These are phyloP conservation scores for Gymnodraco acuticeps DNA, from an alignment of 2,797 vertebrate genomes.

Conservation along the genomic window DNA sequence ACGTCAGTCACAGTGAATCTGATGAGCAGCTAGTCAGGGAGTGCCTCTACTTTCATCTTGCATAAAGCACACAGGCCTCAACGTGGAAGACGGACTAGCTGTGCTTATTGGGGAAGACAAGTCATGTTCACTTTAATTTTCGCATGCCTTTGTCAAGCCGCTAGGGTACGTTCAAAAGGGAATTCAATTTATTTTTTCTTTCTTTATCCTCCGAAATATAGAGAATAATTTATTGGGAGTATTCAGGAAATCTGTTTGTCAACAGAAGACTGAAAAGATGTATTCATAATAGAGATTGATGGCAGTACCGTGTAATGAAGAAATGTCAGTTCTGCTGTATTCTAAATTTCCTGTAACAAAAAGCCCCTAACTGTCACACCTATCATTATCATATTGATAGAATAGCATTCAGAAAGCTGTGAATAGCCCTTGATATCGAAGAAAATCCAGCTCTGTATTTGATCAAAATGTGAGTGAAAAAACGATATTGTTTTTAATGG, in stretches of 20 bases:
- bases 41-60: conserved; percentile 45
- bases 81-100: conserved; percentile 60
- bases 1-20: conserved; percentile 63
- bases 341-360: conserved; percentile 45
- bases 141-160: conserved; percentile 69
- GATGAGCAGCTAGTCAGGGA: conserved; percentile 51
- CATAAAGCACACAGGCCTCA: conserved; percentile 48
- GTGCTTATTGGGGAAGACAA: conserved; percentile 71
- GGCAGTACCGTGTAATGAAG: conserved; percentile 32
- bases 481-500: conserved; percentile 8
- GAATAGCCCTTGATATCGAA: conserved; percentile 27
- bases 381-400: conserved; percentile 26
- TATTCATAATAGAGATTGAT: conserved; percentile 48
- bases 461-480: background rate
- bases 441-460: background rate
- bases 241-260: conserved; percentile 65
- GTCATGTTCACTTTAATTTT: conserved; percentile 70
- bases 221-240: conserved; percentile 49
- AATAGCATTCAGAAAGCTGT: conserved; percentile 20
- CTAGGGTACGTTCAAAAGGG: conserved; percentile 41
- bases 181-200: conserved; percentile 22
- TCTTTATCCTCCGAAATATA: conserved; percentile 2
- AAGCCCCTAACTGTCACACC: conserved; percentile 36
- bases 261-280: conserved; percentile 39
- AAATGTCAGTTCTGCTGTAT: conserved; percentile 33